Evolutionary conservation across 53 echinoderm and acorn worm species (phyloP).

Genomic region (Pentamera pediparva): DNA sequence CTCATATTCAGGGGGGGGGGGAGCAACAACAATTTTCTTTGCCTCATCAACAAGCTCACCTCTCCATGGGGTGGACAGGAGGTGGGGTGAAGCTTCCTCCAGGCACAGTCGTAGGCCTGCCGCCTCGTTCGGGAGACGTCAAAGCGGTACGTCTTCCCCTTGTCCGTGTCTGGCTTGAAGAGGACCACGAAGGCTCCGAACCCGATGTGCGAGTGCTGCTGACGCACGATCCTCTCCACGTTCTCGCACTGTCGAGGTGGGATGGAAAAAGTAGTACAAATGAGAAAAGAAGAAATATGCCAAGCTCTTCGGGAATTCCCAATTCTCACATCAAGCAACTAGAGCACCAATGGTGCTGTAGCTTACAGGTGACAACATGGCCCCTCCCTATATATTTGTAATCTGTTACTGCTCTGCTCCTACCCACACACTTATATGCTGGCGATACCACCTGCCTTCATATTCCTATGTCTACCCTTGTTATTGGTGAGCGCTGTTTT

Average conservation of each 20-base stretch:
- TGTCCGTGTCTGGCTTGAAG: constrained; percentile 68
- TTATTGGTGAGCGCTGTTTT: too few species aligned
- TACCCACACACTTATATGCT: too few species aligned
- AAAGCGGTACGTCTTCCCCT: constrained; percentile 89
- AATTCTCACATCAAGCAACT: neutral
- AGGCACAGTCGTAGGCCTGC: constrained; percentile 89
- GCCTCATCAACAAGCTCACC: neutral
- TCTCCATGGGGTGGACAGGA: constrained; percentile 56
- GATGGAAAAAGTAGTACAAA: too few species aligned
- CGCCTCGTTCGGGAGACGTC: constrained; percentile 83
- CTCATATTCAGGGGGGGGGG: too few species aligned
- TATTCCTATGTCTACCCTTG: too few species aligned
- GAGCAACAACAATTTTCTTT: too few species aligned
- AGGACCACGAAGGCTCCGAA: constrained; percentile 86
- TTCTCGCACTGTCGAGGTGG: constrained; percentile 81
- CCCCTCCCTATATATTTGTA: too few species aligned
- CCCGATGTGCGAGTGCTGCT: constrained; percentile 98
- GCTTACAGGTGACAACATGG: neutral
- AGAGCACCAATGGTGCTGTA: too few species aligned
- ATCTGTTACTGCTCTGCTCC: too few species aligned
- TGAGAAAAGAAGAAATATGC: neutral
- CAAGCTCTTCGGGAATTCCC: neutral
- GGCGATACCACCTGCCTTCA: too few species aligned
- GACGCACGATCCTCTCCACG: constrained; percentile 85
- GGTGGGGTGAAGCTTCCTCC: constrained; percentile 81